Conservation (phyloP, 2,888 invertebrate species). For the Meiosimyza platycephala region DNA sequence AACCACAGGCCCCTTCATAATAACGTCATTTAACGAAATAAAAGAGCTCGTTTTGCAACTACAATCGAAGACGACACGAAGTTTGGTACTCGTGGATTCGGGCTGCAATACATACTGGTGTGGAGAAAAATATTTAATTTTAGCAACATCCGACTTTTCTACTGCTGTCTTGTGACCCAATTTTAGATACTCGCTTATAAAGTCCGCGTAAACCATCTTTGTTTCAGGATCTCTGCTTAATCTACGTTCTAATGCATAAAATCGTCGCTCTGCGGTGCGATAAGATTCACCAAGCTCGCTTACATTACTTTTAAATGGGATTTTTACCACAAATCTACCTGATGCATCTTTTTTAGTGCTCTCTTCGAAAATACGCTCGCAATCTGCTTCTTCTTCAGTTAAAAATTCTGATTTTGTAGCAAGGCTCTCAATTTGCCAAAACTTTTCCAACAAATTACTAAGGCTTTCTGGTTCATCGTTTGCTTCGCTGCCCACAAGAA, state of each 20-base stretch:
- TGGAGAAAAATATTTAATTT: slow-evolving; percentile 34
- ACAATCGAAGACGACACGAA: slow-evolving; percentile 42
- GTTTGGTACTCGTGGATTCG: slow-evolving; percentile 39
- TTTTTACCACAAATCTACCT: slow-evolving; percentile 27
- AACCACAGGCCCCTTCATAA: slow-evolving; percentile 36
- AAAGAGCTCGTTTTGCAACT: slow-evolving; percentile 37
- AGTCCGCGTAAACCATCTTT: too few species aligned
- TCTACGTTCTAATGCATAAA: neutral
- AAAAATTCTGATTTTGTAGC: neutral
- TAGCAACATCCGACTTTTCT: neutral
- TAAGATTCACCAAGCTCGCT: slow-evolving; percentile 29
- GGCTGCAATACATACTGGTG: slow-evolving; percentile 38
- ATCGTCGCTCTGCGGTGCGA: slow-evolving; percentile 7
- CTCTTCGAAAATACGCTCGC: too few species aligned
- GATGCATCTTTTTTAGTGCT: neutral
- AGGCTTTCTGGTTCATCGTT: too few species aligned
- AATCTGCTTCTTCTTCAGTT: too few species aligned
- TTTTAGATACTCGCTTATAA: neutral
- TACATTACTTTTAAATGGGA: slow-evolving; percentile 34
- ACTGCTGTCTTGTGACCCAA: slow-evolving; percentile 35
- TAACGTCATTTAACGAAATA: slow-evolving; percentile 41
- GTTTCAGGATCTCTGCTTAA: too few species aligned
- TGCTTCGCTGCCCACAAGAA: too few species aligned
- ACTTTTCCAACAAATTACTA: neutral
- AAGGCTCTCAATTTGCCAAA: neutral